phyloP scores from a whole-genome alignment of 2,113 vertebrate genomes.

The Strix uralensis region DNA sequence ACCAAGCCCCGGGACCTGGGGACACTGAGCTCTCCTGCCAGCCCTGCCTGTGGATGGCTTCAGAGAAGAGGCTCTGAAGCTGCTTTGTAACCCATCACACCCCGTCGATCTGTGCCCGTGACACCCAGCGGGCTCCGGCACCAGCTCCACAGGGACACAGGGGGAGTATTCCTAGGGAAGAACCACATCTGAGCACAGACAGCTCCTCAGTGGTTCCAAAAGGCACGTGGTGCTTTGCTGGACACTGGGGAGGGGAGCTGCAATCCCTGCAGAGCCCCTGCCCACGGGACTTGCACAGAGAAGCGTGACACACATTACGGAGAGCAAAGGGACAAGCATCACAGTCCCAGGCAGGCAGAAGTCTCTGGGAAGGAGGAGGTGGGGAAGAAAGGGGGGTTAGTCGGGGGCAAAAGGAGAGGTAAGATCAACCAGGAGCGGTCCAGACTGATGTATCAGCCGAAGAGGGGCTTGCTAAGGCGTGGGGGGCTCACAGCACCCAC shows the following conservation, averaged over 20 bases:
- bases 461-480: background rate
- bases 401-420: background rate
- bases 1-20: background rate
- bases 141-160: background rate
- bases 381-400: background rate
- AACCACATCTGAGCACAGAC: background rate
- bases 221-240: background rate
- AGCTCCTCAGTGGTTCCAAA: background rate
- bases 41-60: background rate
- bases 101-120: fast-evolving
- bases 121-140: background rate
- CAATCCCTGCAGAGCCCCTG: background rate
- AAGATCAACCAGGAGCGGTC: background rate
- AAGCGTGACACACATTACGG: background rate
- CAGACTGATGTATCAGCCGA: background rate
- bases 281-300: background rate
- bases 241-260: background rate
- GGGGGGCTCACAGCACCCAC: slow-evolving; percentile 16
- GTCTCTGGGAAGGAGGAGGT: background rate
- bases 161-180: background rate
- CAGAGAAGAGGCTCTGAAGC: background rate
- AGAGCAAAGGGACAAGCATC: background rate
- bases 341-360: background rate
- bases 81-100: background rate
- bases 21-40: background rate